Conservation (phyloP, 1,140 invertebrate species). For the Drosophila littoralis region DNA sequence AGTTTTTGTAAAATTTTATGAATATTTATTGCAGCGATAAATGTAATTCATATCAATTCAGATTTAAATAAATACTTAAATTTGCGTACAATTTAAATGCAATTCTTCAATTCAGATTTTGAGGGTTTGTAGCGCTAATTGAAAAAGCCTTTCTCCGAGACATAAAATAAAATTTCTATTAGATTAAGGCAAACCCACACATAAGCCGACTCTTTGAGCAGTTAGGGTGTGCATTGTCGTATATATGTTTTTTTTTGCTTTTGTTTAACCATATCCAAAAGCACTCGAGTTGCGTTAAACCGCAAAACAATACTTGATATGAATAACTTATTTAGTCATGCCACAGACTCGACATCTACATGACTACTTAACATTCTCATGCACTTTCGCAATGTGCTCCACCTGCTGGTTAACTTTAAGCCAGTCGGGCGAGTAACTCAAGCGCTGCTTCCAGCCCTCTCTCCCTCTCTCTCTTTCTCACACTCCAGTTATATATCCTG, state of each 20-base stretch:
- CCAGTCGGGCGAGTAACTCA: constrained; percentile 39
- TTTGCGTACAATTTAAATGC: too few species aligned
- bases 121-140: not conserved
- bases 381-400: constrained; percentile 22
- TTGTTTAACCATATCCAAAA: constrained; percentile 28
- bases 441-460: not conserved
- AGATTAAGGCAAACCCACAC: too few species aligned
- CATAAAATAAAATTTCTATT: too few species aligned
- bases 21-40: too few species aligned
- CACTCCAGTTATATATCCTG: not conserved
- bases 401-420: constrained; percentile 31
- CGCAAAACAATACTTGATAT: constrained; percentile 53
- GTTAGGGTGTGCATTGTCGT: not conserved
- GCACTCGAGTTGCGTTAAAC: constrained; percentile 48
- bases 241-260: not conserved
- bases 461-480: too few species aligned
- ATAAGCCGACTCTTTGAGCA: too few species aligned
- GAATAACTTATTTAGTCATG: constrained; percentile 53
- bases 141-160: not conserved
- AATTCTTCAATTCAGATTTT: too few species aligned
- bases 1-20: too few species aligned
- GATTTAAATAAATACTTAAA: too few species aligned
- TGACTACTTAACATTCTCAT: constrained; percentile 52
- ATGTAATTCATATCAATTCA: too few species aligned
- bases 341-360: constrained; percentile 39